Conservation (phyloP, 2,113 vertebrate species). For the Pipa parva region DNA sequence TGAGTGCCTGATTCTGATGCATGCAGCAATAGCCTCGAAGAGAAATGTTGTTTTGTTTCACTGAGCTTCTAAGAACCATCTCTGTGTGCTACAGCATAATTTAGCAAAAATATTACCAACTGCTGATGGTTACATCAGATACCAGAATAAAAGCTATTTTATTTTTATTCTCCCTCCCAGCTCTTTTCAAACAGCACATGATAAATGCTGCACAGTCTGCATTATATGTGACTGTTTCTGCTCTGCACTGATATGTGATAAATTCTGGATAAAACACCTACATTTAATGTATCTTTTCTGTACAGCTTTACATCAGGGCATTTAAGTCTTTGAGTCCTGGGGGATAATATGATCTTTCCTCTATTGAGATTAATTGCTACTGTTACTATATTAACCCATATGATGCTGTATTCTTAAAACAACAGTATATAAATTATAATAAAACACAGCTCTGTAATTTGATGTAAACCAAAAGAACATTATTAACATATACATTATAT, state of each 20-base stretch:
- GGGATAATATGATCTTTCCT: background rate
- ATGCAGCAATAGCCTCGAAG: background rate
- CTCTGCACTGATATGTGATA: conserved; percentile 5
- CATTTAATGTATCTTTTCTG: background rate
- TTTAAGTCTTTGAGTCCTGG: background rate
- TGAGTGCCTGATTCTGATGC: background rate
- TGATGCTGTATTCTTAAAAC: too few species aligned
- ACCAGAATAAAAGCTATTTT: conserved; percentile 4
- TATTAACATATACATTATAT: too few species aligned
- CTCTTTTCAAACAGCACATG: conserved; percentile 1
- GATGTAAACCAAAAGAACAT: too few species aligned
- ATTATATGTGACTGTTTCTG: background rate
- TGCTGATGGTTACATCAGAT: conserved; percentile 4
- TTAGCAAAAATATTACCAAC: background rate
- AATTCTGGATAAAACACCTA: conserved; percentile 3
- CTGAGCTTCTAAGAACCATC: background rate
- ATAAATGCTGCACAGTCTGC: background rate
- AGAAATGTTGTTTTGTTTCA: background rate
- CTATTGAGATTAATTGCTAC: background rate
- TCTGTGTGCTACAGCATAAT: background rate
- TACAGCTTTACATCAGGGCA: background rate
- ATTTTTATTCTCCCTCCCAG: conserved; percentile 3
- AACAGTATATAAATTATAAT: too few species aligned
- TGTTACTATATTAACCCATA: too few species aligned
- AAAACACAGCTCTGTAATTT: too few species aligned